These are phyloP conservation scores for Drosophila cognata DNA, from an alignment of 2,888 invertebrate species.

Conservation along the genomic window DNA sequence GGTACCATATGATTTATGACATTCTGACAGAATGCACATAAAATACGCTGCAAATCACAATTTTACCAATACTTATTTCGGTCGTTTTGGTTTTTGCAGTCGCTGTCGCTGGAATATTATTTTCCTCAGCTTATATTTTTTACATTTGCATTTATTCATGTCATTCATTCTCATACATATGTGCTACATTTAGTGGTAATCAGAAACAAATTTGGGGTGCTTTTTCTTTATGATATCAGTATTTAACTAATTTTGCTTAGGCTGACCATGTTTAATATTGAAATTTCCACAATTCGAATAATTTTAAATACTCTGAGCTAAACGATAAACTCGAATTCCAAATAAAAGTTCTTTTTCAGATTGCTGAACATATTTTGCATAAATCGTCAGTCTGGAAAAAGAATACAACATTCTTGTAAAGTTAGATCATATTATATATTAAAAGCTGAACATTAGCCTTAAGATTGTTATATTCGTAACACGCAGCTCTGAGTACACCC, in stretches of 20 bases:
- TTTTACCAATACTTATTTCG: slow-evolving; percentile 8
- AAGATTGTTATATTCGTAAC: background rate
- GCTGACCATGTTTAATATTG: background rate
- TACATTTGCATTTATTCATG: slow-evolving; percentile 36
- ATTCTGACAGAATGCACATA: slow-evolving; percentile 42
- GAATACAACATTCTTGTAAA: background rate
- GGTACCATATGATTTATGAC: slow-evolving; percentile 62
- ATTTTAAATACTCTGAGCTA: too few species aligned
- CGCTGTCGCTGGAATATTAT: slow-evolving; percentile 1
- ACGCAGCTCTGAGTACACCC: background rate
- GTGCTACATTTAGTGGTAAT: slow-evolving; percentile 38
- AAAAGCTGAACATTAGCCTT: background rate
- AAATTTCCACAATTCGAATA: background rate
- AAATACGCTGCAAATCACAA: slow-evolving; percentile 16
- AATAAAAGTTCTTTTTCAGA: background rate
- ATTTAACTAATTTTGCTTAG: background rate
- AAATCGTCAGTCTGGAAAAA: background rate
- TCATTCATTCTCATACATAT: slow-evolving; percentile 9
- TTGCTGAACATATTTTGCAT: background rate
- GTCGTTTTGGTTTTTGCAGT: slow-evolving; percentile 12
- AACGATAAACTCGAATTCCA: background rate
- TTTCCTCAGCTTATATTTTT: background rate
- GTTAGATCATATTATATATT: background rate
- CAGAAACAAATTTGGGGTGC: slow-evolving; percentile 27
- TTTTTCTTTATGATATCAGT: slow-evolving; percentile 15